Evolutionary conservation across 2,888 invertebrate species (phyloP), one percentile per base, ranked within the genome.

Genomic region (Aporophyla lueneburgensis): DNA sequence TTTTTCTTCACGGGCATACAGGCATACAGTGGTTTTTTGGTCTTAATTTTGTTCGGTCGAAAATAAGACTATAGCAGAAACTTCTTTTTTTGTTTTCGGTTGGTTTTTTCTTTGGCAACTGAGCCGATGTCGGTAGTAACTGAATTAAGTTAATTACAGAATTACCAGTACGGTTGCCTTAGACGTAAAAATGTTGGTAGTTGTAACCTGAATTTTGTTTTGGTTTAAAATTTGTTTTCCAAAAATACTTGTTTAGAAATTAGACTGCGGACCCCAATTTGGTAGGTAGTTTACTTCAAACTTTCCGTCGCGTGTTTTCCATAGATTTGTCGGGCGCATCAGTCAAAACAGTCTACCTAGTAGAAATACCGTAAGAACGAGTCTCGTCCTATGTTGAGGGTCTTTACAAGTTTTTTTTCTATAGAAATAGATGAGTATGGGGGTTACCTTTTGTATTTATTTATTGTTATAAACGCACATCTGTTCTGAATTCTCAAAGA

Each of bases 381-480:
- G n/a, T 27, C 1, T 61, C 7, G 10, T 24, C 1, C 4, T 7
- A 43, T 27, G 14, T 51, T 14, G 40, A 27, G 5, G 7, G 6
- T 1, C 0, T 16, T 16, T 14, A 51, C 49, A 24, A 33, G 21
- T 21, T 67, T 19, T 24, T n/a, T 2, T 59, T 33, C 16, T 56
- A n/a, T 19, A 40, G 1, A 67, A 43, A n/a, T 46, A 10, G 19
- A 5, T 43, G 14, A 53, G 19, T 46, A 24, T 9, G n/a, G 9
- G 16, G 10, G 74, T 53, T 73, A 74, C 53, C 33, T 73, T n/a
- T 53, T 51, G 6, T 54, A 46, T 53, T 10, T 62, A 49, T 21
- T 59, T 62, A 24, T 24, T 21, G 6, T 73, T 61, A 21, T 24
- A 54, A 46, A 33, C 51, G 2, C 24, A 74, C 19, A 46, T 33